Base-by-base conservation (phyloP, 1,140 invertebrate genomes). In the Heterodera schachtii region DNA sequence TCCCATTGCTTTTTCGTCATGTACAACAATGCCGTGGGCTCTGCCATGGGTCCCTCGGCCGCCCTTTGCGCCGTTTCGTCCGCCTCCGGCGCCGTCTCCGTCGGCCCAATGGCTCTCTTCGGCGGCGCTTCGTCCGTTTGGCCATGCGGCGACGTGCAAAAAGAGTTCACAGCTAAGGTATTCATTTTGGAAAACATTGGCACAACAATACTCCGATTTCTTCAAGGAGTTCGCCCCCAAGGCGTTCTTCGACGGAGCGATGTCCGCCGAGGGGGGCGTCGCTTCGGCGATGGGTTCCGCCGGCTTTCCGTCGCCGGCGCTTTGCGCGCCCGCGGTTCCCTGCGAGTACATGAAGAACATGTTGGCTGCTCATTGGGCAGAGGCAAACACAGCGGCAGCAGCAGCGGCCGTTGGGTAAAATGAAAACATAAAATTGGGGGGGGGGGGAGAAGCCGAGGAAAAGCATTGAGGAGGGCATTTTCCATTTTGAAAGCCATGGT, bases 261-360 rank as follows among this genome's bases (percentile, higher is more conserved):
- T 16, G 44, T 13, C 19, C 49, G 71, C 13, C 71, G 49, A 73
- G 4, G 19, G 44, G 11, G 71, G 71, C 49, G 71, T 16, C 49
- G 71, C 44, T 73, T n/a, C 19, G 9, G 71, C 71, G 16, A 47
- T 46, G 16, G 46, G 11, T 31, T n/a, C 8, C 13, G 74, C 41
- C 4, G 60, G 49, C 5, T 49, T 47, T 43, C 74, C 49, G n/a
- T 75, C 64, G n/a, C 7, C 31, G 16, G 78, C 49, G 60, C 57
- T 82, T 49, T 83, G 75, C 73, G 73, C 69, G 49, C 4, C n/a
- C 21, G 8, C 82, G 5, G 69, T 41, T 11, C 69, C 69, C 69
- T 43, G 69, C 69, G 83, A 83, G 49, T 82, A 83, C 44, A 83
- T 83, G 82, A 83, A 84, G 57, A 83, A 84, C 41, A 66, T 83